Conservation (phyloP, 2,888 invertebrate genomes). For the Spisula subtruncata region DNA sequence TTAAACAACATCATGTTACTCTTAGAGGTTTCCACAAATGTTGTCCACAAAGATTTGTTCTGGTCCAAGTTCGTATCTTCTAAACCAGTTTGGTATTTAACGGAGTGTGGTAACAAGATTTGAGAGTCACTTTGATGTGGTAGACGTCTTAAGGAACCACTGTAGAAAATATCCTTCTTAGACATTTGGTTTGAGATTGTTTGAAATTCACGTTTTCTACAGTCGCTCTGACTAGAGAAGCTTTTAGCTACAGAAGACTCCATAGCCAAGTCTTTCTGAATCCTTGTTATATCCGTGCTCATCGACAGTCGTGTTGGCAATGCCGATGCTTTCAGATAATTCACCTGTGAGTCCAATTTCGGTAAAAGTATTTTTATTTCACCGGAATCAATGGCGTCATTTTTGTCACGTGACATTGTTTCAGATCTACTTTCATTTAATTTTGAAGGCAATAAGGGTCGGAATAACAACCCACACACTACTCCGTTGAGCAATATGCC, state of each 20-base stretch:
- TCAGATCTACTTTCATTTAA: conserved; percentile 29
- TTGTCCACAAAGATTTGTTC: background rate
- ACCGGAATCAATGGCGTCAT: conserved; percentile 30
- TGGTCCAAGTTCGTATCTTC: background rate
- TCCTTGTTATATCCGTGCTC: conserved; percentile 46
- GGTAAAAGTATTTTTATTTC: conserved; percentile 44
- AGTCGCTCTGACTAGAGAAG: conserved; percentile 61
- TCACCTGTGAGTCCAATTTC: background rate
- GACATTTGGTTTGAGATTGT: conserved; percentile 91
- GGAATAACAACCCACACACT: conserved; percentile 96
- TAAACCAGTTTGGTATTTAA: background rate
- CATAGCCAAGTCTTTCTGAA: conserved; percentile 17
- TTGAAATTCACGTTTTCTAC: conserved; percentile 27
- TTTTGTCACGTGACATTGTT: background rate
- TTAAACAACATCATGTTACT: conserved; percentile 67
- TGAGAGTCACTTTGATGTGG: conserved; percentile 19
- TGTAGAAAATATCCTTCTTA: conserved; percentile 96
- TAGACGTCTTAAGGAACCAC: conserved; percentile 91
- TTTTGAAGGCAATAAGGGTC: conserved; percentile 90
- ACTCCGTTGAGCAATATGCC: conserved; percentile 95
- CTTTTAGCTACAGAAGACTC: conserved; percentile 9
- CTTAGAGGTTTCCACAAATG: conserved; percentile 18
- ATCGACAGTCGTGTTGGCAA: conserved; percentile 43
- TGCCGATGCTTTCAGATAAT: conserved; percentile 13
- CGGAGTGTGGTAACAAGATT: background rate